phyloP scores from a whole-genome alignment of 2,113 vertebrate species.

The Cavia porcellus region DNA sequence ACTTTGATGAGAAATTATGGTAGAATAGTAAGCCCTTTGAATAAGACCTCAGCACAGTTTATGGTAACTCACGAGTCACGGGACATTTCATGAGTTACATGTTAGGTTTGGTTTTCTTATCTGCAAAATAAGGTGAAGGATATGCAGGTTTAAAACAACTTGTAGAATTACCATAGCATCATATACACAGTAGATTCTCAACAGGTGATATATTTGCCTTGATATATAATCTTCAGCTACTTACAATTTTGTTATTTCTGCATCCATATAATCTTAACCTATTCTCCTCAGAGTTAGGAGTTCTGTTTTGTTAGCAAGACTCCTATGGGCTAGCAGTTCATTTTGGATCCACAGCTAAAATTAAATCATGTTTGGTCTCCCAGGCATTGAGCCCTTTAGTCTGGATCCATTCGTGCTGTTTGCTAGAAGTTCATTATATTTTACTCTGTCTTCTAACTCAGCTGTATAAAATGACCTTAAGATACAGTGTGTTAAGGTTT shows the following conservation, averaged over 20 bases:
- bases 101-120: background rate
- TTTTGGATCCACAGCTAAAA: background rate
- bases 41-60: background rate
- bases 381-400: background rate
- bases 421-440: background rate
- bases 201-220: background rate
- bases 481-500: background rate
- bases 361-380: too few species aligned
- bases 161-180: background rate
- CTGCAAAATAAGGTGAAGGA: background rate
- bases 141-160: background rate
- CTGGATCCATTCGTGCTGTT: background rate
- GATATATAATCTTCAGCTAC: background rate
- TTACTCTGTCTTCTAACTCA: background rate
- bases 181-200: background rate
- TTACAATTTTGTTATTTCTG: background rate
- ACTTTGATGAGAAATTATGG: background rate
- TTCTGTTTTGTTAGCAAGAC: background rate
- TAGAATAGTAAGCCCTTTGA: background rate
- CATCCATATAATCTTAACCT: background rate
- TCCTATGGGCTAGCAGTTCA: background rate
- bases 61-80: background rate
- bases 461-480: background rate
- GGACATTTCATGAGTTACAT: background rate
- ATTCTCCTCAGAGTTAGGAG: background rate